A percentile compares a stretch with the other conserved stretches of the same genome.
phyloP scores from a whole-genome alignment of 2,888 invertebrate genomes.

The Willowsia nigromaculata region DNA sequence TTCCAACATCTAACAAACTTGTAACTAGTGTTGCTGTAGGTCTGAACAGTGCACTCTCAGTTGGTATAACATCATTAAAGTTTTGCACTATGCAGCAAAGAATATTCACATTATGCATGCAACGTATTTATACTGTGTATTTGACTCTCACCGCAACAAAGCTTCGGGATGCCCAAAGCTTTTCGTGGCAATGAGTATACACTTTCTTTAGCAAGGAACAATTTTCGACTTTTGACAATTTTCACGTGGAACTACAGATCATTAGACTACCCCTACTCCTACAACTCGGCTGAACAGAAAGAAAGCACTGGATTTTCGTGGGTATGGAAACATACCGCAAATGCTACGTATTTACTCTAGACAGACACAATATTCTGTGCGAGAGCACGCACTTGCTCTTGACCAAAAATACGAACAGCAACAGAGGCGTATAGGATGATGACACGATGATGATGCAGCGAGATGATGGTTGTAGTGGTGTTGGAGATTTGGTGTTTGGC shows the following conservation, averaged over 20 bases:
- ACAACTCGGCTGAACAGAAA: neutral
- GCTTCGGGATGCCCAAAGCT: neutral
- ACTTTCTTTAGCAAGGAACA: neutral
- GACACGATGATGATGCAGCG: neutral
- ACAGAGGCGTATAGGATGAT: neutral
- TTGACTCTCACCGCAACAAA: slow-evolving; percentile 58
- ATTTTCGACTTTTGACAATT: neutral
- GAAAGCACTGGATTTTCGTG: neutral
- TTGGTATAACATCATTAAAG: neutral
- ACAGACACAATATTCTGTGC: neutral
- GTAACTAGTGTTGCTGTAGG: neutral
- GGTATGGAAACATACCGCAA: neutral
- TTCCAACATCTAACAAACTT: neutral
- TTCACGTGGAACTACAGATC: neutral
- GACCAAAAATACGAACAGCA: neutral
- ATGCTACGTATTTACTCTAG: neutral
- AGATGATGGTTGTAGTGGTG: neutral
- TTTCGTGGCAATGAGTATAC: neutral
- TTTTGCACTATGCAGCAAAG: neutral
- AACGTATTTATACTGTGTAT: slow-evolving; percentile 3
- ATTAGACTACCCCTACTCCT: neutral
- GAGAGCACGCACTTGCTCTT: neutral
- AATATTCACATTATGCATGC: neutral
- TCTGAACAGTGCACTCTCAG: neutral
- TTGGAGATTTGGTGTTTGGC: neutral